Evolutionary conservation across 2,888 invertebrate genomes (phyloP), one percentile per base, ranked within the genome.

Genomic region (Brenthis hecate): DNA sequence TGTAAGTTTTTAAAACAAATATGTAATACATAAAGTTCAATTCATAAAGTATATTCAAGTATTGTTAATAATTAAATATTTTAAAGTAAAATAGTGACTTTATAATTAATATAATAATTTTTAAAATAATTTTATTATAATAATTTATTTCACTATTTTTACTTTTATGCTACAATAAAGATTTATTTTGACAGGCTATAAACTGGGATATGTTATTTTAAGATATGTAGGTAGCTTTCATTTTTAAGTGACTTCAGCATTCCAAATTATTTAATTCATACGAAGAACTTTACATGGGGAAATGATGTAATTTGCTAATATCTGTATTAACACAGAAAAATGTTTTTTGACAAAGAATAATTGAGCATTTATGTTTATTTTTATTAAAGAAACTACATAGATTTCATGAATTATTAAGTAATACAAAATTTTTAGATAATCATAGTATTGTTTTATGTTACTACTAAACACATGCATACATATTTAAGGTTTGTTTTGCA

Each of bases 401-500:
- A 28, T 28, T 28, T 28, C 28, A 28, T 28, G 28, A 28, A 28
- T 28, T 28, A 28, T 28, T 28, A 36, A 36, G 6, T 8, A 11
- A 43, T 43, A 43, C 11, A 43, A 43, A 11, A 2, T 2, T 11
- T 32, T 32, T 43, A 11, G 8, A 11, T 43, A 11, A 28, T 2
- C 11, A 11, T 43, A 43, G 11, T 43, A 43, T 23, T 51, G 16
- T 6, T 14, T 51, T 50, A 23, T 43, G 14, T 48, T 32, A 28
- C 16, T 32, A 56, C 51, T 57, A 65, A 48, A 48, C 48, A 64
- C 16, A 64, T 32, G 48, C 36, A 54, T 16, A 23, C 36, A 43
- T 53, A 54, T 23, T 54, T 47, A 60, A 47, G 54, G 13, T 55
- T 65, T 66, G 28, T 16, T 54, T 60, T 66, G 66, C 66, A 66